A percentile compares a stretch with the other conserved stretches of the same genome.
Conservation (phyloP, 2,797 vertebrate species). For the Fratercula arctica region DNA sequence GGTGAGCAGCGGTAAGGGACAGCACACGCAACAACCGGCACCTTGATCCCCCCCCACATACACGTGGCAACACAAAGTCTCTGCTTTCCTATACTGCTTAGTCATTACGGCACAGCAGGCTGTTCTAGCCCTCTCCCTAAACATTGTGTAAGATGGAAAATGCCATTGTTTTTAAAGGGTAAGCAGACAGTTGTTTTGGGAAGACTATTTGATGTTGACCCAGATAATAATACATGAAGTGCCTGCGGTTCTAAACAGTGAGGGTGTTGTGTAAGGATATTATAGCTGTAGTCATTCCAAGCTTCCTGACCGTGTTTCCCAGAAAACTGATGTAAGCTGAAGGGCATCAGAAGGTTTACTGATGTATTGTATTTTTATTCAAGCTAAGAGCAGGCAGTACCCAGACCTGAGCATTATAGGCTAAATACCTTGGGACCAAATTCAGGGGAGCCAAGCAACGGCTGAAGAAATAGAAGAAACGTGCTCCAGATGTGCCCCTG, state of each 20-base stretch:
- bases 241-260: background rate
- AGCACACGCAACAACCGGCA: accelerated
- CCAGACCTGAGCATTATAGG: background rate
- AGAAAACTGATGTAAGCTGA: background rate
- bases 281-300: background rate
- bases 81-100: background rate
- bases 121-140: background rate
- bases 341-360: background rate
- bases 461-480: background rate
- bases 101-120: background rate
- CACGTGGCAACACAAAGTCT: accelerated
- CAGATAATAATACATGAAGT: background rate
- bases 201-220: background rate
- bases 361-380: background rate
- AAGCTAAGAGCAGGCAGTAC: background rate
- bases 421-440: background rate
- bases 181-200: background rate
- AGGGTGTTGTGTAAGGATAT: background rate
- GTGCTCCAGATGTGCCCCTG: accelerated
- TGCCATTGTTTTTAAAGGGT: background rate
- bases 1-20: background rate
- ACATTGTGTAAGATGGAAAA: background rate
- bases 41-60: accelerated
- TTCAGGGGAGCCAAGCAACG: background rate
- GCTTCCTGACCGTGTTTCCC: background rate